A percentile compares a stretch with the other conserved stretches of the same genome.
phyloP scores from a whole-genome alignment of 1,140 invertebrate species.

The Drosophila funebris region DNA sequence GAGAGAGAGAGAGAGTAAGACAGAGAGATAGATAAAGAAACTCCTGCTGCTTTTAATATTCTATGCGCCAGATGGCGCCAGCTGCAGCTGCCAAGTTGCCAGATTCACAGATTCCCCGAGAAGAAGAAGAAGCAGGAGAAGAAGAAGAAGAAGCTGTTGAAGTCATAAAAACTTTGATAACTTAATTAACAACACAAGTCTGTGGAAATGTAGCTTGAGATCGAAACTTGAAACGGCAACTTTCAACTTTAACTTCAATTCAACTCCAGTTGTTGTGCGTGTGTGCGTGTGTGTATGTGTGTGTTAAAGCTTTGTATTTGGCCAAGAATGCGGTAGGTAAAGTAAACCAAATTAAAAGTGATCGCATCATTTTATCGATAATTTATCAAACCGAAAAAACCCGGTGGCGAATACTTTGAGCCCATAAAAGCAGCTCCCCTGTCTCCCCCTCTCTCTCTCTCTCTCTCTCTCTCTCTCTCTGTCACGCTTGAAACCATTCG shows the following conservation, averaged over 20 bases:
- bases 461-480: no score
- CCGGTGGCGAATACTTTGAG: constrained; percentile 74
- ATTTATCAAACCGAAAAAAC: constrained; percentile 77
- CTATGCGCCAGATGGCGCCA: constrained; percentile 69
- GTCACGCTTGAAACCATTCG: no score
- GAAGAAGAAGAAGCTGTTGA: constrained; percentile 56
- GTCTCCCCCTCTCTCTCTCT: neutral
- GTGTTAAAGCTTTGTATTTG: constrained; percentile 41
- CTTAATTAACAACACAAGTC: constrained; percentile 67
- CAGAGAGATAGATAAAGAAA: neutral
- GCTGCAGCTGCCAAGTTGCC: constrained; percentile 36
- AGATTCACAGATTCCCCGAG: constrained; percentile 5
- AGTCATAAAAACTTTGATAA: constrained; percentile 80
- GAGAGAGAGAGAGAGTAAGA: neutral
- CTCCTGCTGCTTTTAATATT: constrained; percentile 24
- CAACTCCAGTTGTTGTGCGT: constrained; percentile 9
- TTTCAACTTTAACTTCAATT: neutral
- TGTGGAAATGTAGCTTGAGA: neutral
- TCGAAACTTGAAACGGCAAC: neutral
- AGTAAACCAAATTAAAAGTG: constrained; percentile 81
- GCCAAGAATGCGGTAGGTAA: constrained; percentile 80
- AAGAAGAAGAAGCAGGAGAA: no score
- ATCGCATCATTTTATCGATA: constrained; percentile 83
- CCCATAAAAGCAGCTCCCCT: constrained; percentile 46
- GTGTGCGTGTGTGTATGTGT: constrained; percentile 15